phyloP scores from a whole-genome alignment of 37 sponge, comb jelly and placozoan species.

The Agelas oroides region DNA sequence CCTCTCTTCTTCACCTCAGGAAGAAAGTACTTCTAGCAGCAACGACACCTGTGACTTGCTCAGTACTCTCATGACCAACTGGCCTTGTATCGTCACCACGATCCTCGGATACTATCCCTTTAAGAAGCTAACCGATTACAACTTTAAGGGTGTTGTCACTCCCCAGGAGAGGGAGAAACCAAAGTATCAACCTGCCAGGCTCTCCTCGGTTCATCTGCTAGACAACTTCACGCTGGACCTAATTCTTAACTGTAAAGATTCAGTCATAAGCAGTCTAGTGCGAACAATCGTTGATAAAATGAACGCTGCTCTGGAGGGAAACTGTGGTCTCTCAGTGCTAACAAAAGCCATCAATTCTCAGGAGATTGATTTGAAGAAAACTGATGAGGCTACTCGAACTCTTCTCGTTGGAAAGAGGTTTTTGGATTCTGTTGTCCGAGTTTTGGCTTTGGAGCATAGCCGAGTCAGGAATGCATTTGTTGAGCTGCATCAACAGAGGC shows the following conservation, averaged over 20 bases:
- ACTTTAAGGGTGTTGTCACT: not conserved
- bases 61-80: conserved; percentile 40
- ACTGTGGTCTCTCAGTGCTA: not conserved
- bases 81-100: conserved; percentile 66
- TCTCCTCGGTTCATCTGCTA: conserved; percentile 44
- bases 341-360: not conserved
- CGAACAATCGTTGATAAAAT: conserved; percentile 45
- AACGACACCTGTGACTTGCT: not conserved
- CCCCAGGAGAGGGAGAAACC: not conserved
- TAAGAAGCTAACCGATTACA: not conserved
- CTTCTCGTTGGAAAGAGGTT: conserved; percentile 66
- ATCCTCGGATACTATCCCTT: conserved; percentile 59
- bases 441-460: conserved; percentile 72
- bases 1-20: no score
- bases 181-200: not conserved
- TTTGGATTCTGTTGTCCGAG: conserved; percentile 52
- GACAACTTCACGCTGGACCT: conserved; percentile 54
- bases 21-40: no score
- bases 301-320: conserved; percentile 11
- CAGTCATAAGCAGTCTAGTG: conserved; percentile 3
- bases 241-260: conserved; percentile 43
- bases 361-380: not conserved
- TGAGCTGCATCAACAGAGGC: conserved; percentile 52
- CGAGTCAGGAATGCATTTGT: conserved; percentile 46
- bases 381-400: conserved; percentile 20